Base-by-base conservation (phyloP, 1,140 invertebrate species). In the Danaus melanippus region DNA sequence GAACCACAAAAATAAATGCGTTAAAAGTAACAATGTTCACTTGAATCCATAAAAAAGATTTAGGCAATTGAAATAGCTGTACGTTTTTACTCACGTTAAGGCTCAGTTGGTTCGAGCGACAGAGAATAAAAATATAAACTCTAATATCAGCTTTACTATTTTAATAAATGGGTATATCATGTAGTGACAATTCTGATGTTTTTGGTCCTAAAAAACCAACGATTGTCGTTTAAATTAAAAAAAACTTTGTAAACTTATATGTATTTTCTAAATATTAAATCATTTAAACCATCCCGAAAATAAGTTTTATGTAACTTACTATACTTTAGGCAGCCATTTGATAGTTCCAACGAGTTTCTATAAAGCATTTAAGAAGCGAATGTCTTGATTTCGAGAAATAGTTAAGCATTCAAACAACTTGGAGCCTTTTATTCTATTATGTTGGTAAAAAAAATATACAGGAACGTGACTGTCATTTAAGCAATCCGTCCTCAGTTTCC, bases 11-110 rank as follows among this genome's bases (percentile, higher is more conserved):
- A 15, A 15, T 15, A 15, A 15, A 60, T 17, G 48, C n/a, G n/a
- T n/a, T 12, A 47, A 52, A 42, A 42, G 39, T 46, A 50, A 60
- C 53, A 57, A 60, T 64, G 55, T 62, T 55, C 50, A 57, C 41
- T 47, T 21, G 52, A 58, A 62, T 54, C 51, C 60, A 62, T 62
- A 54, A 58, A 62, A 21, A 47, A 40, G 53, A 47, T 64, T 64
- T 55, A 52, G 48, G 60, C 62, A 64, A 64, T 64, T 64, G 58
- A 64, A 64, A 60, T 44, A 47, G 47, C 44, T 54, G 60, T 64
- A 53, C 51, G 54, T 64, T 64, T 62, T 58, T 53, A 57, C 45
- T 10, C 44, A 47, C 49, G 50, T 53, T 60, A 64, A 64, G 62
- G 56, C 49, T 43, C 43, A 8, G 32, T 9, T 45, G 21, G 49